These are phyloP conservation scores for Melanotaenia trifasciata DNA, from an alignment of 2,797 vertebrate species.

Conservation along the genomic window DNA sequence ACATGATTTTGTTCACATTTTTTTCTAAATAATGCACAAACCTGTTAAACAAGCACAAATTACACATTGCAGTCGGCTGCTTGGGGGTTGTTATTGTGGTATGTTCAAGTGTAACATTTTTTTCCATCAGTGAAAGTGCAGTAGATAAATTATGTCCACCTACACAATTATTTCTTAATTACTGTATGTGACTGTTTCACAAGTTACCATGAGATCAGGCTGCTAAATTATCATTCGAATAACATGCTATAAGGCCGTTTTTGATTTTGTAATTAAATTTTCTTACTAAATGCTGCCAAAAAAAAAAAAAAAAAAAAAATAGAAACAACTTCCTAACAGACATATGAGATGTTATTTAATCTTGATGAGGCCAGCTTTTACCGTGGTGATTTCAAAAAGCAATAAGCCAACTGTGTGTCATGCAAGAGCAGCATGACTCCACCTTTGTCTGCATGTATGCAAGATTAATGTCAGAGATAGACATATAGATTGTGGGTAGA, in stretches of 20 bases:
- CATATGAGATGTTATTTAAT: not conserved
- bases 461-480: constrained; percentile 21
- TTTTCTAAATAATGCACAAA: not conserved
- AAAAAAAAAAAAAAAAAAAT: not conserved
- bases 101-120: not conserved
- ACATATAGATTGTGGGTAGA: constrained; percentile 9
- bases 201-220: not conserved
- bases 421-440: not conserved
- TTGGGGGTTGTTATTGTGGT: not conserved
- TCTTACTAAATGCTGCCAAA: not conserved
- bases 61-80: not conserved
- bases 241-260: not conserved
- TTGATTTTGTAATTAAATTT: not conserved
- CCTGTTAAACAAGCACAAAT: not conserved
- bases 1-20: not conserved
- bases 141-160: not conserved
- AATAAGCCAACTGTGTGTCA: constrained; percentile 19
- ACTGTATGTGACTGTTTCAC: not conserved
- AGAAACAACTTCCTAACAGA: not conserved
- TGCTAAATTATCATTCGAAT: not conserved
- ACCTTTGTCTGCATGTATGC: constrained; percentile 16
- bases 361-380: constrained; percentile 12
- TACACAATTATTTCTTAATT: not conserved
- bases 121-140: not conserved
- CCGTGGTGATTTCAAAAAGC: constrained; percentile 7